These are phyloP conservation scores for Brachypodius melanocephalos DNA, from an alignment of 2,113 vertebrate genomes.

Conservation along the genomic window DNA sequence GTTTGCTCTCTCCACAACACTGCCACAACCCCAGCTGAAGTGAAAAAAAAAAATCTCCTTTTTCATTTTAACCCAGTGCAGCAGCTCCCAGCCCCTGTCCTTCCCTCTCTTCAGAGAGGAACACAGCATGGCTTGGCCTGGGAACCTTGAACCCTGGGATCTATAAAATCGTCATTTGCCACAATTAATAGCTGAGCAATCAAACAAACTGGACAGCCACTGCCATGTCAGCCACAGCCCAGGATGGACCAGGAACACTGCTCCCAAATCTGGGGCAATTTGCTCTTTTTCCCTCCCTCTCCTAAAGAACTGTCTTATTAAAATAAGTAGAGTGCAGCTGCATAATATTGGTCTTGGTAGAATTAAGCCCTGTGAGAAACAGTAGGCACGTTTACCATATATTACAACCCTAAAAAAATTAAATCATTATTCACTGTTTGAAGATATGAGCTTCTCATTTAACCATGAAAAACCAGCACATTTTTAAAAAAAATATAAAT, in stretches of 20 bases:
- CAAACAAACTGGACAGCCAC: background rate
- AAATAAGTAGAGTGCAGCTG: background rate
- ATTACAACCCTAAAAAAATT: background rate
- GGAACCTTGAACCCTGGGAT: background rate
- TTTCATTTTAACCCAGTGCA: background rate
- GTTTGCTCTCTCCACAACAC: background rate
- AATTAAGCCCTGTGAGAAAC: background rate
- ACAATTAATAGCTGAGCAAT: background rate
- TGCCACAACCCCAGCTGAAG: background rate
- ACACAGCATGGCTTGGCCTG: background rate
- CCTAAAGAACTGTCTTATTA: background rate
- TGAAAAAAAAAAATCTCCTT: background rate
- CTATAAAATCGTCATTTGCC: background rate
- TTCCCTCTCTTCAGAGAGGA: background rate
- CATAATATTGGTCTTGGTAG: background rate
- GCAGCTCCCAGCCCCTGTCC: background rate
- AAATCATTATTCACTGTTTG: background rate
- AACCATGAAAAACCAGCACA: background rate
- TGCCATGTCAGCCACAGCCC: background rate
- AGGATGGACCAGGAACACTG: background rate
- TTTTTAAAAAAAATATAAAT: accelerated
- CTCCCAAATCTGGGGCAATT: background rate
- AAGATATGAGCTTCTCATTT: background rate
- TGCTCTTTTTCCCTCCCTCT: background rate
- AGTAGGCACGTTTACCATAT: background rate